These are phyloP conservation scores for Drosophila pseudotalamancana DNA, from an alignment of 2,888 invertebrate genomes.

Conservation along the genomic window DNA sequence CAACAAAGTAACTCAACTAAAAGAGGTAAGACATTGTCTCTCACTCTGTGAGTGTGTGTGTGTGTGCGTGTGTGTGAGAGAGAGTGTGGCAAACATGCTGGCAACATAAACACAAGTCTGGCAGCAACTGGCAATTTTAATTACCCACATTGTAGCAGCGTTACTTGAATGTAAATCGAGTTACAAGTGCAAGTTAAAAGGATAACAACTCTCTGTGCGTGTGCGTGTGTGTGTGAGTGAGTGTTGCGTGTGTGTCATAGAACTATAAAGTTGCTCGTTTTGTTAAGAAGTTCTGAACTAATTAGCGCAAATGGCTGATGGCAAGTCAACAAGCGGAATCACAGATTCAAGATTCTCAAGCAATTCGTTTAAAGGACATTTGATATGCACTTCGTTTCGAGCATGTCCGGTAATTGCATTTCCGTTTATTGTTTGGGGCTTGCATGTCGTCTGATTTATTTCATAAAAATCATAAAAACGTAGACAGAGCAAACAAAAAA, in stretches of 20 bases:
- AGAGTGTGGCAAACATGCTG: constrained; percentile 35
- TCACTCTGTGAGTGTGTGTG: not conserved
- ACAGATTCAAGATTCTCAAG: constrained; percentile 7
- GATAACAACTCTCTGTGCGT: constrained; percentile 5
- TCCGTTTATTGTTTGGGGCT: not conserved
- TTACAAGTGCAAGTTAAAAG: constrained; percentile 36
- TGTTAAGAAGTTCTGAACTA: constrained; percentile 25
- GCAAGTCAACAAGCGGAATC: constrained; percentile 1
- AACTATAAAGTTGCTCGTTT: constrained; percentile 12
- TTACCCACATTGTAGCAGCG: constrained; percentile 70
- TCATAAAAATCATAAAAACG: constrained; percentile 56
- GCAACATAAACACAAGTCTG: constrained; percentile 56
- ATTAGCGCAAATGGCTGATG: constrained; percentile 26
- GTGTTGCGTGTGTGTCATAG: constrained; percentile 4
- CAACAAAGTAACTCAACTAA: constrained; percentile 36
- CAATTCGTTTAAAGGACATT: constrained; percentile 3
- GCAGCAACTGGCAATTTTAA: constrained; percentile 63
- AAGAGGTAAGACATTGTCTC: constrained; percentile 27
- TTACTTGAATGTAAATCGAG: constrained; percentile 51
- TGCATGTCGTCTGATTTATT: constrained; percentile 67
- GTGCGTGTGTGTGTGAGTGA: constrained; percentile 7
- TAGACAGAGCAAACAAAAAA: constrained; percentile 10
- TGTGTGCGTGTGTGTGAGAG: constrained; percentile 15
- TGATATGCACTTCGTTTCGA: constrained; percentile 20
- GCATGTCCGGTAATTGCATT: constrained; percentile 34